phyloP scores from a whole-genome alignment of 2,888 invertebrate species.

The Epinotia demarniana region DNA sequence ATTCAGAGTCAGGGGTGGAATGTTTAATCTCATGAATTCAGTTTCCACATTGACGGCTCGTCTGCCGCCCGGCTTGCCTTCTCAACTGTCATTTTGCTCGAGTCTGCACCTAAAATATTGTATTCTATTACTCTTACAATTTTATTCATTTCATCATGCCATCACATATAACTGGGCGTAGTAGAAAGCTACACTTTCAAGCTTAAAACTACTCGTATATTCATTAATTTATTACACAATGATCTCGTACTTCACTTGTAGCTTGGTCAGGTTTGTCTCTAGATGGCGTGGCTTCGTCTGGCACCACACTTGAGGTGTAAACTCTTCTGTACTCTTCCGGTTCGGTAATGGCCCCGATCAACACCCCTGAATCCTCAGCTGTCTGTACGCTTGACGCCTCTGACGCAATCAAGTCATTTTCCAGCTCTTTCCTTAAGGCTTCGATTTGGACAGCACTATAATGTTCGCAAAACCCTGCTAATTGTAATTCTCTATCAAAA shows the following conservation, averaged over 20 bases:
- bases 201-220: too few relatives aligned
- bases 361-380: neutral
- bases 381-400: neutral
- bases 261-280: neutral
- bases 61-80: too few relatives aligned
- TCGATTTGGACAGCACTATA: neutral
- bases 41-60: too few relatives aligned
- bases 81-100: neutral
- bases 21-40: too few relatives aligned
- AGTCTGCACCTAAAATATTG: neutral
- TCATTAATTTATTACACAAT: neutral
- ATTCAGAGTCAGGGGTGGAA: too few relatives aligned
- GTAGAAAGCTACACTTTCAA: too few relatives aligned
- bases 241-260: neutral
- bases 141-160: neutral
- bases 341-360: neutral
- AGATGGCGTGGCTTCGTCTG: neutral
- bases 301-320: neutral
- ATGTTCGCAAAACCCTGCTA: neutral
- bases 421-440: neutral
- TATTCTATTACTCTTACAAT: too few relatives aligned
- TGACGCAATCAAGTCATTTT: neutral
- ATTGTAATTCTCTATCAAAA: neutral
- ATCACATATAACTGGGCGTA: neutral
- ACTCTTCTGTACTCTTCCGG: neutral